Percentiles rank a stretch among this genome's conserved stretches.
These are phyloP conservation scores for Drosophila tsacasi DNA, from an alignment of 1,140 invertebrate genomes.

Conservation along the genomic window DNA sequence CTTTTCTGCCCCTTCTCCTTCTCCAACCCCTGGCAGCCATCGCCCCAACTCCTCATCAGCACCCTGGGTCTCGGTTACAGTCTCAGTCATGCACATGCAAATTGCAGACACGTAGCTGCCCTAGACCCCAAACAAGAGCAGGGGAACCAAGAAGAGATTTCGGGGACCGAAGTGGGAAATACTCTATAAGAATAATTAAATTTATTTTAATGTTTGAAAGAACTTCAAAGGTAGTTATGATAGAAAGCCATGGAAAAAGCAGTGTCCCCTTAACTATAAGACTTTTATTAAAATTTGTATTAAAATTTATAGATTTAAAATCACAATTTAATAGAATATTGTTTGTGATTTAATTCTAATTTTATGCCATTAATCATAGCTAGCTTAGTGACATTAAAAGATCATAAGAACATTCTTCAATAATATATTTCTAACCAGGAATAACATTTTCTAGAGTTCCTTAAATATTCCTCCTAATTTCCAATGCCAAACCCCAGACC, in stretches of 20 bases:
- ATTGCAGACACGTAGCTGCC: conserved; percentile 78
- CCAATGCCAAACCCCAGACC: rapidly evolving
- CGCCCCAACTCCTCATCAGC: conserved; percentile 8
- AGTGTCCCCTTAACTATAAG: not conserved
- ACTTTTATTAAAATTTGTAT: not conserved
- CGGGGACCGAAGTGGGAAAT: not conserved
- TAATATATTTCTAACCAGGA: too few relatives aligned
- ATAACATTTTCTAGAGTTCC: not conserved
- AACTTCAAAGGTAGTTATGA: not conserved
- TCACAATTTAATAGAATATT: not conserved
- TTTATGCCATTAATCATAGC: too few relatives aligned
- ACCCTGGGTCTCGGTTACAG: conserved; percentile 44
- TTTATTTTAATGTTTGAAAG: not conserved
- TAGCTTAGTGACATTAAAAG: too few relatives aligned
- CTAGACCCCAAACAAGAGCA: conserved; percentile 44
- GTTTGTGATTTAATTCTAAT: not conserved
- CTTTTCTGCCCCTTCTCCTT: not conserved
- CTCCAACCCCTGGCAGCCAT: not conserved
- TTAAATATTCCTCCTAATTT: not conserved
- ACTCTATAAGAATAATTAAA: not conserved
- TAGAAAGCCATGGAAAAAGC: too few relatives aligned
- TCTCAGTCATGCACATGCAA: conserved; percentile 74
- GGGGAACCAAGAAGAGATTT: not conserved
- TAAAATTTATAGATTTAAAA: not conserved
- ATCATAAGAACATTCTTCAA: too few relatives aligned